Base-by-base conservation (phyloP, 2,888 invertebrate genomes). In the Lasioglossum calceatum region DNA sequence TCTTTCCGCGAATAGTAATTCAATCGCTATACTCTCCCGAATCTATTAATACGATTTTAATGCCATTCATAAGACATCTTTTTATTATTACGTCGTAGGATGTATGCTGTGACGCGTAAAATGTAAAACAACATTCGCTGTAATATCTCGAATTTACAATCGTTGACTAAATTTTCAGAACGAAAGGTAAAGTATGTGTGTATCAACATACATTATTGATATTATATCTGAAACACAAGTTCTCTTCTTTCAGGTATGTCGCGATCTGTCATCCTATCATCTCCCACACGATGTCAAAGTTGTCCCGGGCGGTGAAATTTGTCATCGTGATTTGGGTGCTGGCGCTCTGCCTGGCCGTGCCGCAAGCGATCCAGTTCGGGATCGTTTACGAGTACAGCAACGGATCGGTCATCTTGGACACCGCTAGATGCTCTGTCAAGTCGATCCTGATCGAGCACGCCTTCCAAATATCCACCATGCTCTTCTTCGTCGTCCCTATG, bases 271-370 rank as follows among this genome's bases (percentile, higher is more conserved):
- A 97, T 92, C 97, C 97, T 0, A 96, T 97, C 93, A 94, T 96
- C 71, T 96, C 97, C 0, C 98, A 98, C 94, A 98, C 98, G 88
- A 97, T 98, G 97, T 98, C 98, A 10, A 98, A 98, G 93, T 95
- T 99, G 70, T 97, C 98, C 23, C 96, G 99, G 44, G 98, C 98
- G 12, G 96, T 98, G 79, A 97, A 97, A 93, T 97, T 98, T 91
- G 98, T 99, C 67, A 95, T 98, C 39, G 95, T 97, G 76, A 97
- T 99, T 89, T 99, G 99, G 99, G 93, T 98, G 79, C 95, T 97
- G 3, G 97, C 98, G 0, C 95, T 98, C 88, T 96, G 97, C 88
- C 95, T 97, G 92, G 98, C 98, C 0, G 95, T 97, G 70, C 98
- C 98, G 0, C 98, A 98, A 94, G 98, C 97, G 2, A 92, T 96